phyloP scores from a whole-genome alignment of 2,113 vertebrate species.

The Motacilla tschutschensis region DNA sequence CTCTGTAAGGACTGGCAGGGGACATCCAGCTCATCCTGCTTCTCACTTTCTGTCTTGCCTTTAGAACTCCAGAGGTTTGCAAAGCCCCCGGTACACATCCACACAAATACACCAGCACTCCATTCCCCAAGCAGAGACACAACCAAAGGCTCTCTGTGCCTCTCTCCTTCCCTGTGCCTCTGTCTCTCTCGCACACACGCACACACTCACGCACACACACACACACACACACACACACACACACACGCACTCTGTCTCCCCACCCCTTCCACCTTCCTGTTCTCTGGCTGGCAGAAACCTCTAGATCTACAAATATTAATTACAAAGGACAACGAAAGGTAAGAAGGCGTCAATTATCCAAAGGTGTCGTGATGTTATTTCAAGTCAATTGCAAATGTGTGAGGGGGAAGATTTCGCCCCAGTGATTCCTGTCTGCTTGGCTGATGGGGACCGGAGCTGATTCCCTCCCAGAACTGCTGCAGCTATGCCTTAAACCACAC shows the following conservation, averaged over 20 bases:
- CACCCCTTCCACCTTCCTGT: conserved; percentile 62
- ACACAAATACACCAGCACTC: conserved; percentile 22
- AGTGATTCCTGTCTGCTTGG: conserved; percentile 73
- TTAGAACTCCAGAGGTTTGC: conserved; percentile 55
- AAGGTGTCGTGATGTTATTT: conserved; percentile 70
- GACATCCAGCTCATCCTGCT: conserved; percentile 37
- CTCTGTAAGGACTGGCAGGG: conserved; percentile 37
- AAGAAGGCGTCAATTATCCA: conserved; percentile 76
- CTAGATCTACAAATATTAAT: conserved; percentile 76
- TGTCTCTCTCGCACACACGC: conserved; percentile 29
- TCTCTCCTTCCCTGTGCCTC: conserved; percentile 2
- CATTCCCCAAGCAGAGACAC: conserved; percentile 25
- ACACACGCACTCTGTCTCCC: conserved; percentile 27
- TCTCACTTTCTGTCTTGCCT: not conserved
- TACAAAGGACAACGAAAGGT: conserved; percentile 75
- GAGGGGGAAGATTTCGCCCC: conserved; percentile 68
- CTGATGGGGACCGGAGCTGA: conserved; percentile 64
- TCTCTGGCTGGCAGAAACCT: conserved; percentile 68
- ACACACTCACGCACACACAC: not conserved
- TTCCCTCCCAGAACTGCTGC: conserved; percentile 65
- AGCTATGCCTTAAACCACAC: conserved; percentile 70
- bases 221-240: not conserved
- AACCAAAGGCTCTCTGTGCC: conserved; percentile 41
- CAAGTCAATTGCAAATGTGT: conserved; percentile 64
- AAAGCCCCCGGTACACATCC: conserved; percentile 37